Evolutionary conservation across 2,797 vertebrate genomes (phyloP).

Genomic region (Hemitrygon akajei): DNA sequence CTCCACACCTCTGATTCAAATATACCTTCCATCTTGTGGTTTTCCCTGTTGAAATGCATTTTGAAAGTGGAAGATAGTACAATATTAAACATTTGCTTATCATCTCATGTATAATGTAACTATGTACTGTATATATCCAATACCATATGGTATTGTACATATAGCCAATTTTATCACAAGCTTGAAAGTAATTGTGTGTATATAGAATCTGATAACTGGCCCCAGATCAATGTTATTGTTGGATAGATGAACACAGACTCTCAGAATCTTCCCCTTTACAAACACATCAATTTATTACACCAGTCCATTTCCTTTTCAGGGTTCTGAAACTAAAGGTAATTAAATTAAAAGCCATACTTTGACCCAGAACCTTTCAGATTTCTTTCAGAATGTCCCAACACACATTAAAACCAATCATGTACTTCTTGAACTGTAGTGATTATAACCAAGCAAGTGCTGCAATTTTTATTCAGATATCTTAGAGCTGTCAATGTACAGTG

Average conservation of each 20-base stretch:
- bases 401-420: too few relatives aligned
- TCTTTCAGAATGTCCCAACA: too few relatives aligned
- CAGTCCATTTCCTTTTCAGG: neutral
- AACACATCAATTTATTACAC: neutral
- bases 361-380: neutral
- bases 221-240: neutral
- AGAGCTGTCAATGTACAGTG: too few relatives aligned
- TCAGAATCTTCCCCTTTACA: neutral
- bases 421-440: too few relatives aligned
- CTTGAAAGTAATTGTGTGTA: neutral
- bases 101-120: conserved; percentile 21
- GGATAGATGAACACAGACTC: neutral
- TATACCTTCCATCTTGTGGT: neutral
- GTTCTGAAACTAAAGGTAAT: neutral
- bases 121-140: neutral
- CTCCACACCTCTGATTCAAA: neutral
- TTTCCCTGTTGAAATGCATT: neutral
- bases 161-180: neutral
- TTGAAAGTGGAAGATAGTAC: neutral
- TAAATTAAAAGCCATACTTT: neutral
- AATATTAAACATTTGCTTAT: neutral
- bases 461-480: too few relatives aligned
- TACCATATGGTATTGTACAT: conserved; percentile 8
- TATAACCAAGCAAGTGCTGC: too few relatives aligned
- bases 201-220: neutral